Evolutionary conservation across 2,888 invertebrate species (phyloP), one percentile per base, ranked within the genome.

Genomic region (Cancer borealis): DNA sequence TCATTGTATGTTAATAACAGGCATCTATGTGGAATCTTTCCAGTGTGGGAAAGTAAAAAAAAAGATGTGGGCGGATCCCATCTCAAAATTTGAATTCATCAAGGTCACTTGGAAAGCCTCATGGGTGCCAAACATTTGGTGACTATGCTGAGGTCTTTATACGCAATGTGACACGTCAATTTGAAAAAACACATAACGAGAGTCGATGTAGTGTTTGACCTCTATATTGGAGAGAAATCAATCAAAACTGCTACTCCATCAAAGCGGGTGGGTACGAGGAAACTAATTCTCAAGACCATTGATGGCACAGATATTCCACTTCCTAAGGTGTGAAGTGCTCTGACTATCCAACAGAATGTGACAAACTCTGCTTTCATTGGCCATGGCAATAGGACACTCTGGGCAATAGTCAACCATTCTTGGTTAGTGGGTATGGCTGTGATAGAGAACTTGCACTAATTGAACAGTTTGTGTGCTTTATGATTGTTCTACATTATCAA

Each of bases 361-460:
- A 91, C 66, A 46, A 66, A 54, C 60, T 66, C 66, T 66, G 91
- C 91, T 91, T 66, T 91, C 66, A 91, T 39, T 90, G 90, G 90
- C 14, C 49, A 54, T 90, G 90, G 49, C 21, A 90, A 47, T 54
- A 47, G 49, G 54, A 90, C 90, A 90, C n/a, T 54, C 47, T 45
- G 90, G 90, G 30, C 49, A 90, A 26, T 90, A n/a, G 90, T 49
- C 49, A 90, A 47, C 49, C 90, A 45, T 0, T 90, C 90, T 54
- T 90, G 0, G 90, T 47, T 90, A 47, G 54, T 21, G 49, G 26
- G 47, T 47, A 39, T 3, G 90, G 90, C 54, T 14, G 26, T 90
- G 90, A 90, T 90, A 45, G 12, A 89, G 47, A 46, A 90, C 1
- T 46, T 46, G 90, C 47, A 0, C 90, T 5, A 90, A 47, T 21